Conservation (phyloP, 2,888 invertebrate species). For the Pocota personata region DNA sequence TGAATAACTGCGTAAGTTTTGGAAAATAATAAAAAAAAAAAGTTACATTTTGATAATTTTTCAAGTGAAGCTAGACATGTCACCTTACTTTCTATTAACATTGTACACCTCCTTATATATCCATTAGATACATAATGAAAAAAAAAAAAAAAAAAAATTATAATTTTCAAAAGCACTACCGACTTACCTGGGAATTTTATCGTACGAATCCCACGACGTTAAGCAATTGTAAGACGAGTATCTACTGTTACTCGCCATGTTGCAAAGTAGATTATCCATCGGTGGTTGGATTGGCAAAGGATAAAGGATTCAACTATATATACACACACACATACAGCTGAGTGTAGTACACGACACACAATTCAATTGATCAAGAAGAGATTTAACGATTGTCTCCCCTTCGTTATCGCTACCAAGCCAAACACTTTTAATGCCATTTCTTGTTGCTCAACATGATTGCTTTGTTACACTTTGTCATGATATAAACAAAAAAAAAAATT, state of each 20-base stretch:
- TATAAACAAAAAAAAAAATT: background rate
- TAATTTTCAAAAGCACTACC: background rate
- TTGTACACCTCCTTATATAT: background rate
- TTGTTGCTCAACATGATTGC: conserved; percentile 23
- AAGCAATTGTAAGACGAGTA: conserved; percentile 95
- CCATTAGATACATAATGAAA: background rate
- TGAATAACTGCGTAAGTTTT: background rate
- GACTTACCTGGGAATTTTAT: conserved; percentile 92
- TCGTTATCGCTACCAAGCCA: conserved; percentile 11
- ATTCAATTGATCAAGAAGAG: conserved; percentile 40
- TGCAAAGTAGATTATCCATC: conserved; percentile 83
- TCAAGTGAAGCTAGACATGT: no score
- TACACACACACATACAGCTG: background rate
- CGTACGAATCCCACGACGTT: conserved; percentile 95
- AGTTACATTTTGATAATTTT: no score
- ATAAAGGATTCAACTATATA: background rate
- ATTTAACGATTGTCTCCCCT: conserved; percentile 35
- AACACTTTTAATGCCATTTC: conserved; percentile 38
- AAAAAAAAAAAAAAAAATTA: background rate
- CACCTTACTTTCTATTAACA: background rate
- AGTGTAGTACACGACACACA: background rate
- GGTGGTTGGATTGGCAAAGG: conserved; percentile 64
- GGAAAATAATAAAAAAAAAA: no score
- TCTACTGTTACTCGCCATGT: conserved; percentile 87
- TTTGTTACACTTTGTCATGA: conserved; percentile 37